Percentiles rank a stretch among this genome's conserved stretches.
phyloP scores from a whole-genome alignment of 2,113 vertebrate genomes.

The Piaya cayana region DNA sequence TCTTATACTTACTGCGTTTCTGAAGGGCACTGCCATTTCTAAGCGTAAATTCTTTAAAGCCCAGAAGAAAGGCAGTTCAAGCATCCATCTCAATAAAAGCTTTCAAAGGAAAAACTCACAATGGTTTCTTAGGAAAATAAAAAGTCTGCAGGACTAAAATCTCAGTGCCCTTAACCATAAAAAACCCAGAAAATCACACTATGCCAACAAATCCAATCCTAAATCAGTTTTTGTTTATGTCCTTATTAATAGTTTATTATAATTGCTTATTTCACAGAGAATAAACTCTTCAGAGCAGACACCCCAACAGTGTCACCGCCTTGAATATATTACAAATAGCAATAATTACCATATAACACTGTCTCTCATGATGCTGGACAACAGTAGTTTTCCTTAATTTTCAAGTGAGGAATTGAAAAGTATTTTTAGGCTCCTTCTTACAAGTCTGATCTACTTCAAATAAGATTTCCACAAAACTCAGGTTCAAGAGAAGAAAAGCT shows the following conservation, averaged over 20 bases:
- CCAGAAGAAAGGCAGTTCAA: neutral
- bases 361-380: neutral
- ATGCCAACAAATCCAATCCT: neutral
- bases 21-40: neutral
- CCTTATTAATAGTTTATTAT: neutral
- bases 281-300: neutral
- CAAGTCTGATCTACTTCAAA: neutral
- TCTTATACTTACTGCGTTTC: neutral
- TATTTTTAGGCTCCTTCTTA: neutral
- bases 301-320: neutral
- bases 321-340: neutral
- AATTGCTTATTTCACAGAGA: neutral
- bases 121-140: neutral
- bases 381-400: neutral
- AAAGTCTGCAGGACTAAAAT: neutral
- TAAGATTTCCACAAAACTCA: neutral
- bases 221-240: neutral
- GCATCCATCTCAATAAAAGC: neutral
- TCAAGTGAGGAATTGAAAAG: neutral
- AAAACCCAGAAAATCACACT: neutral
- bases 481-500: neutral
- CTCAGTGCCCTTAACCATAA: neutral
- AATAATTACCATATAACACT: neutral
- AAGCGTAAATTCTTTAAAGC: neutral
- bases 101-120: neutral